These are phyloP conservation scores for Python bivittatus DNA, from an alignment of 2,113 vertebrate genomes.

Conservation along the genomic window DNA sequence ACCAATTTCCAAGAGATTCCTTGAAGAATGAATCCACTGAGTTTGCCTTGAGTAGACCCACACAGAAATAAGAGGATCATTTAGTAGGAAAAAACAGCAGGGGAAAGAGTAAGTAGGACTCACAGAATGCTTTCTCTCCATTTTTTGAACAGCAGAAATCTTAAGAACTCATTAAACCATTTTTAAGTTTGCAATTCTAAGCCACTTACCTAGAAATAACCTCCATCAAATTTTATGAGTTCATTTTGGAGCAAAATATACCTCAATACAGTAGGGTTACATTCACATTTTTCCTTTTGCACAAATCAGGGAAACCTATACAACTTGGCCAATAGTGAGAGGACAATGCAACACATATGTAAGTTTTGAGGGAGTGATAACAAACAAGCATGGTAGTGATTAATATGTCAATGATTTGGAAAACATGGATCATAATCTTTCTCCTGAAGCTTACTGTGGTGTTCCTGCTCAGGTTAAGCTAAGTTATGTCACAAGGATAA, in stretches of 20 bases:
- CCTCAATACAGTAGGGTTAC: not conserved
- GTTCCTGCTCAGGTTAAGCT: not conserved
- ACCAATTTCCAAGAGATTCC: slow-evolving; percentile 8
- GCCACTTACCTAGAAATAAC: slow-evolving; percentile 47
- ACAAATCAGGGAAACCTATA: not conserved
- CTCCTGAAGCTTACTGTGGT: not conserved
- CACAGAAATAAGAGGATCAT: not conserved
- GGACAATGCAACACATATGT: not conserved
- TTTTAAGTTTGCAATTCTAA: not conserved
- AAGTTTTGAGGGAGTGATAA: not conserved
- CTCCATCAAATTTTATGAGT: not conserved
- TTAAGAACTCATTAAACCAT: slow-evolving; percentile 42
- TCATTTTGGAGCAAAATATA: slow-evolving; percentile 29
- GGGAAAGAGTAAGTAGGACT: not conserved
- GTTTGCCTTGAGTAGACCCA: not conserved
- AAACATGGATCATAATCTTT: not conserved
- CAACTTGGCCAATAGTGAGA: not conserved
- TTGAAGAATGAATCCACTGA: slow-evolving; percentile 1
- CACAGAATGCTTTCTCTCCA: not conserved
- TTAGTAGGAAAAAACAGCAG: not conserved
- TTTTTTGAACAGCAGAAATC: slow-evolving; percentile 19
- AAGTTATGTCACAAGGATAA: not conserved
- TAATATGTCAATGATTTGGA: not conserved
- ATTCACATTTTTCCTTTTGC: not conserved
- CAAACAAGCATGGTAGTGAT: not conserved